Conservation (phyloP, 2,113 vertebrate genomes). For the Zosterops borbonicus region DNA sequence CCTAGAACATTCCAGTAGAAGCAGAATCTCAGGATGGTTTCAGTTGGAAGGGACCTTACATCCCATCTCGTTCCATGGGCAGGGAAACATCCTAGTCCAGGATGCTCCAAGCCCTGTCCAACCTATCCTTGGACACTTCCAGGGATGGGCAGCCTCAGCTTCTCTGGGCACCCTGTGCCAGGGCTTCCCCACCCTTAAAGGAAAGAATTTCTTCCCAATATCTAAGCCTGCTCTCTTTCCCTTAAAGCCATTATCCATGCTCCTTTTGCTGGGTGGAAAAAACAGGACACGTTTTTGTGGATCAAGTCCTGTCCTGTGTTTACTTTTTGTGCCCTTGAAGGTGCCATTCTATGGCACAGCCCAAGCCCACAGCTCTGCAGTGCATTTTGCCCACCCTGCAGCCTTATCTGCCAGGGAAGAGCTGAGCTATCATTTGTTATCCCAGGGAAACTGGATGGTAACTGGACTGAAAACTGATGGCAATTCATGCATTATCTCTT, state of each 20-base stretch:
- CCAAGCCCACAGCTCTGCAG: not conserved
- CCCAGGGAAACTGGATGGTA: conserved; percentile 11
- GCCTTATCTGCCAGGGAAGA: not conserved
- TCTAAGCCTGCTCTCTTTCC: not conserved
- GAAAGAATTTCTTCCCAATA: not conserved
- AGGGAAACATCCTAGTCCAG: too few relatives aligned
- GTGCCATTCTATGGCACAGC: not conserved
- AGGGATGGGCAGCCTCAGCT: too few relatives aligned
- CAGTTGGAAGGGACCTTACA: too few relatives aligned
- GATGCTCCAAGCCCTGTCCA: too few relatives aligned
- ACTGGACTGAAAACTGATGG: conserved; percentile 35
- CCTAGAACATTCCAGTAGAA: not conserved
- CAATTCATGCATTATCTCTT: conserved; percentile 15
- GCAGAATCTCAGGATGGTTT: too few relatives aligned
- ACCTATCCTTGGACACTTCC: too few relatives aligned
- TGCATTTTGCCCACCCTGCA: not conserved
- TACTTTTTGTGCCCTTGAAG: not conserved
- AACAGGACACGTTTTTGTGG: not conserved
- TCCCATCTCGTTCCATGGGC: too few relatives aligned
- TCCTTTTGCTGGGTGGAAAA: not conserved
- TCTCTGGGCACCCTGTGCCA: too few relatives aligned
- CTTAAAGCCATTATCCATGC: not conserved
- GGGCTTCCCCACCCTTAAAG: not conserved
- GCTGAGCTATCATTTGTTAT: conserved; percentile 1
- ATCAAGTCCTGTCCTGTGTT: not conserved